A percentile compares a stretch with the other conserved stretches of the same genome.
phyloP scores from a whole-genome alignment of 2,797 vertebrate species.

The Crenichthys baileyi region DNA sequence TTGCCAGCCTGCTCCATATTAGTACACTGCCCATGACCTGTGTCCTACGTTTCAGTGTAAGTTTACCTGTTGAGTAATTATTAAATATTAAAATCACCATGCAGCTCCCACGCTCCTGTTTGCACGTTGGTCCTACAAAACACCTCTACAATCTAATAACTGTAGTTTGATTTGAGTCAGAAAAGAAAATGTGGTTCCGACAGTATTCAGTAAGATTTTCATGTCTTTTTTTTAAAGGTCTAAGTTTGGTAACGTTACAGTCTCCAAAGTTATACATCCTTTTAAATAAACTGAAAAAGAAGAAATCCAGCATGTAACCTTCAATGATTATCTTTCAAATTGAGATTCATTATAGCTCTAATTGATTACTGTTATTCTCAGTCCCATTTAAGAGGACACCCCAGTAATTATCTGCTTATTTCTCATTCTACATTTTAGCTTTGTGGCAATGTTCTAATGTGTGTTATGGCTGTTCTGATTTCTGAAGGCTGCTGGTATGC shows the following conservation, averaged over 20 bases:
- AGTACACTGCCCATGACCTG: no score
- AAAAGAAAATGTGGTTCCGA: neutral
- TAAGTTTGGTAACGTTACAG: neutral
- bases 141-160: neutral
- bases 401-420: constrained; percentile 41
- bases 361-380: constrained; percentile 56
- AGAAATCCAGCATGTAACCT: constrained; percentile 47
- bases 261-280: constrained; percentile 19
- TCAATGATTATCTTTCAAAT: constrained; percentile 40
- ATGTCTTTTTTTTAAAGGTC: neutral
- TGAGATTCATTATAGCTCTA: constrained; percentile 34
- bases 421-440: constrained; percentile 56
- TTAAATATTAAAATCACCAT: no score
- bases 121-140: no score
- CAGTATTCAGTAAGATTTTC: neutral
- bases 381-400: constrained; percentile 26
- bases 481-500: neutral
- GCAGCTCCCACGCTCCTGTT: no score
- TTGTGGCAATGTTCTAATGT: constrained; percentile 27
- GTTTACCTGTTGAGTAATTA: no score
- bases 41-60: no score
- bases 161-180: neutral
- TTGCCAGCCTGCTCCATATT: no score
- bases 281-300: constrained; percentile 31
- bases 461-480: neutral